Conservation (phyloP, 2,797 vertebrate genomes). For the Heterohyrax brucei region DNA sequence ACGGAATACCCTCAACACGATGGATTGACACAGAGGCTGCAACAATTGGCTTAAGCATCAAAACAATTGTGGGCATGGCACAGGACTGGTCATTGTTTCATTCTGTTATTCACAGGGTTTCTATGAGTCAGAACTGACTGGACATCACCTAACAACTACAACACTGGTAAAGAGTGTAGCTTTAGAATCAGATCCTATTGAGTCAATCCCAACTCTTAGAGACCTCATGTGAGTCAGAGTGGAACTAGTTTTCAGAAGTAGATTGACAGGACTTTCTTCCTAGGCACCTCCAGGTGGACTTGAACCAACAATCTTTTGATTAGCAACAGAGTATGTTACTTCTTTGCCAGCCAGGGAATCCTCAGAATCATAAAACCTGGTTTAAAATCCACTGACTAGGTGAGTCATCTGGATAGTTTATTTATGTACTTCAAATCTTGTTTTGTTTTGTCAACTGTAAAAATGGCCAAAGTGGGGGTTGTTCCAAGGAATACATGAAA, state of each 20-base stretch:
- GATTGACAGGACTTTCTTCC: neutral
- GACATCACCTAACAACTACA: too few species aligned
- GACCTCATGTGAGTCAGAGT: neutral
- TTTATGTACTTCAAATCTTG: neutral
- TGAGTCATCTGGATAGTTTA: neutral
- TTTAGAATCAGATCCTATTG: neutral
- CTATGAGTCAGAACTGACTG: too few species aligned
- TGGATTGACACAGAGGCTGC: too few species aligned
- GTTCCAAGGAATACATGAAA: neutral
- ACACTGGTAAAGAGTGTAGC: neutral
- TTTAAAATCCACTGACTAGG: neutral
- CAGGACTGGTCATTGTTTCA: too few species aligned
- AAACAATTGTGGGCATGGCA: too few species aligned
- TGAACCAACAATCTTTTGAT: too few species aligned
- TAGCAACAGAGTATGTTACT: neutral
- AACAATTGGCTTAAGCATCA: too few species aligned
- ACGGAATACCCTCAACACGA: too few species aligned
- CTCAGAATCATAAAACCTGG: neutral
- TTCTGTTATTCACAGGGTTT: too few species aligned
- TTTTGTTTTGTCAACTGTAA: conserved; percentile 20
- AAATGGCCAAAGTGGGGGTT: neutral
- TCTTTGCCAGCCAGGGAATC: neutral
- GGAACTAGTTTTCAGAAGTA: neutral
- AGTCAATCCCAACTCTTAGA: neutral
- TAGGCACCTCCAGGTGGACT: neutral